Conservation (phyloP, 2,797 vertebrate genomes). For the Danionella dracula region DNA sequence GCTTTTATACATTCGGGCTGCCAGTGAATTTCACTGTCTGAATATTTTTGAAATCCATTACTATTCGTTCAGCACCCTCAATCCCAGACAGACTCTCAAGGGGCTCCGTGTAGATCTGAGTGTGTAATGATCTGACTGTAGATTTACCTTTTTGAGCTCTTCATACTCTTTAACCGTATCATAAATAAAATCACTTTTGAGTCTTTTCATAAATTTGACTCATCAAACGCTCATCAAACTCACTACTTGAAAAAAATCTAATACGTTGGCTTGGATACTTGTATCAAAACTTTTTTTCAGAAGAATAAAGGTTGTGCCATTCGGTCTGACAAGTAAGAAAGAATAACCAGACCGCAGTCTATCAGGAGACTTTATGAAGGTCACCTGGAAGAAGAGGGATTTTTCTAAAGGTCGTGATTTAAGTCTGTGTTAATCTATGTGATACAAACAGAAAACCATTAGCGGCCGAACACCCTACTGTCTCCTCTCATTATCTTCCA, state of each 20-base stretch:
- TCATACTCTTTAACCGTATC: too few species aligned
- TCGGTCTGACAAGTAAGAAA: too few species aligned
- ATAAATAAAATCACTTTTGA: too few species aligned
- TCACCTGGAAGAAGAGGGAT: background rate
- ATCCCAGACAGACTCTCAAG: background rate
- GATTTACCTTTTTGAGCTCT: too few species aligned
- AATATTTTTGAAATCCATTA: background rate
- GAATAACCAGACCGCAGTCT: background rate
- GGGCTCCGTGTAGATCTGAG: background rate
- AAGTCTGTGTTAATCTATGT: constrained; percentile 7
- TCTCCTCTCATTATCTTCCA: constrained; percentile 9
- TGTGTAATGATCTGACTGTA: background rate
- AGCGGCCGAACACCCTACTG: background rate
- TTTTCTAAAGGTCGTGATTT: constrained; percentile 20
- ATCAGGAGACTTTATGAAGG: background rate
- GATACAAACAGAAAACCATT: background rate
- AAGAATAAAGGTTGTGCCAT: too few species aligned
- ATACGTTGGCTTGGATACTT: too few species aligned
- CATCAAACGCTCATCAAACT: too few species aligned
- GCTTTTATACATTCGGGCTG: background rate
- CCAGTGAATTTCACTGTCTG: background rate
- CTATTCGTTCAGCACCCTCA: background rate
- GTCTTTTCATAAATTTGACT: too few species aligned
- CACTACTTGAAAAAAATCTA: too few species aligned
- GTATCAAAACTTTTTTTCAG: too few species aligned